Evolutionary conservation across 2,888 invertebrate genomes (phyloP).

Genomic region (Corythucha ciliata): DNA sequence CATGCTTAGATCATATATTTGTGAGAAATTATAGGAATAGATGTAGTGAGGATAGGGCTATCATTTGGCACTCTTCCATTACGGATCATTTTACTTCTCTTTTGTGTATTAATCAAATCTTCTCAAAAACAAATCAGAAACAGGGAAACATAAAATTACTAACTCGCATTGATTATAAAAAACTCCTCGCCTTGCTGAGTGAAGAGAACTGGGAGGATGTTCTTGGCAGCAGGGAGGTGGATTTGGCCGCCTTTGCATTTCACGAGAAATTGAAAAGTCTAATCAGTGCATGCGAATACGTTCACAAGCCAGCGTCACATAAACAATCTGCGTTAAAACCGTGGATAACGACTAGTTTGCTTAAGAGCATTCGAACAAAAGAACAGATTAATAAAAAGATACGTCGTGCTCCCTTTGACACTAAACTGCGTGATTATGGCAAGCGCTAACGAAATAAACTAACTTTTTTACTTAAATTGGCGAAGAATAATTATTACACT

Average conservation of each 20-base stretch:
- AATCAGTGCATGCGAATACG: too few species aligned
- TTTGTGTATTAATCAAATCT: neutral
- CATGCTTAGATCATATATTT: neutral
- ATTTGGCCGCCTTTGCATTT: too few species aligned
- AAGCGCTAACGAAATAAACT: neutral
- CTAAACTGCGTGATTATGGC: neutral
- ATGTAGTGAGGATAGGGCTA: neutral
- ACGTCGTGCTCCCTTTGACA: slow-evolving; percentile 4
- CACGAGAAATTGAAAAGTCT: too few species aligned
- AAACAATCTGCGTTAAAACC: slow-evolving; percentile 1
- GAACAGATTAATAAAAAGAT: neutral
- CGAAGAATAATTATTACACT: slow-evolving; percentile 1
- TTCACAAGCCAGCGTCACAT: neutral
- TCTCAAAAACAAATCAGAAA: neutral
- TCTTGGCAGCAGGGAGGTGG: too few species aligned
- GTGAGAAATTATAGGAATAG: neutral
- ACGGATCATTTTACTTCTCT: slow-evolving; percentile 4
- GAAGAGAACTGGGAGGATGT: too few species aligned
- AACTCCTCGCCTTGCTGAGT: too few species aligned
- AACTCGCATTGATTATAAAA: too few species aligned
- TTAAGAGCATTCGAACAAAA: slow-evolving; percentile 3
- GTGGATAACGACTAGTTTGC: slow-evolving; percentile 2
- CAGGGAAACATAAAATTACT: too few species aligned
- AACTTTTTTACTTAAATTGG: slow-evolving; percentile 1
- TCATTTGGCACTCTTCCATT: slow-evolving; percentile 4